Percentiles rank a stretch among this genome's conserved stretches.
phyloP scores from a whole-genome alignment of 2,888 invertebrate genomes.

The Meiosimyza decipiens region DNA sequence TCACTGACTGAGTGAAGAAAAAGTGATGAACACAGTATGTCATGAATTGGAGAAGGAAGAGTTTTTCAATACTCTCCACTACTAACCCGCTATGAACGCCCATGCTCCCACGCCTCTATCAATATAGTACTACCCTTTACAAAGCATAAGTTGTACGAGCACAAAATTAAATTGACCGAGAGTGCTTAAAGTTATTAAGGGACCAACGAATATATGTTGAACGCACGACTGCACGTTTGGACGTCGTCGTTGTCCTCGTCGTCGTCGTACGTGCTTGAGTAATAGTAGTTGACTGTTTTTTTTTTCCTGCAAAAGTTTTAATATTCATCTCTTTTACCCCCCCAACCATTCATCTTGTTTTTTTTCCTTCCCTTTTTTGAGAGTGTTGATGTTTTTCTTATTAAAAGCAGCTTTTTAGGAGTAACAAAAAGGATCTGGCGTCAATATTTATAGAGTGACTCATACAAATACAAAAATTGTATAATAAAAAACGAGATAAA shows the following conservation, averaged over 20 bases:
- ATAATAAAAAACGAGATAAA: background rate
- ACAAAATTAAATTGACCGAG: constrained; percentile 62
- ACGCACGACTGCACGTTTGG: constrained; percentile 37
- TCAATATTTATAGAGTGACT: constrained; percentile 44
- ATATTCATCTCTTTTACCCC: background rate
- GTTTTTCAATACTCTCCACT: too few species aligned
- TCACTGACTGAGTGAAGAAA: too few species aligned
- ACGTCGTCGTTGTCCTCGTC: constrained; percentile 20
- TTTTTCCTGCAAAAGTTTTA: background rate
- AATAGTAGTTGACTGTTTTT: constrained; percentile 5
- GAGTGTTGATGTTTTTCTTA: constrained; percentile 19
- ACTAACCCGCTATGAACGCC: too few species aligned
- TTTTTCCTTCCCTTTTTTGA: background rate
- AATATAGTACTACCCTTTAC: background rate
- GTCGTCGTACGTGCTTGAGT: constrained; percentile 30
- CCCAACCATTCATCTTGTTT: background rate
- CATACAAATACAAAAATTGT: constrained; percentile 25
- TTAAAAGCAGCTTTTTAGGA: constrained; percentile 31
- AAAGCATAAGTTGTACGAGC: constrained; percentile 44
- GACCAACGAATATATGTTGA: constrained; percentile 35
- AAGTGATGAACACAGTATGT: too few species aligned
- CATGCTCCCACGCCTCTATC: too few species aligned
- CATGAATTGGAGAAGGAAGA: too few species aligned
- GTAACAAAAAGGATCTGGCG: constrained; percentile 24
- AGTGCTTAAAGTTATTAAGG: constrained; percentile 56